Conservation (phyloP, 2,797 vertebrate genomes). For the Babyrousa celebensis region DNA sequence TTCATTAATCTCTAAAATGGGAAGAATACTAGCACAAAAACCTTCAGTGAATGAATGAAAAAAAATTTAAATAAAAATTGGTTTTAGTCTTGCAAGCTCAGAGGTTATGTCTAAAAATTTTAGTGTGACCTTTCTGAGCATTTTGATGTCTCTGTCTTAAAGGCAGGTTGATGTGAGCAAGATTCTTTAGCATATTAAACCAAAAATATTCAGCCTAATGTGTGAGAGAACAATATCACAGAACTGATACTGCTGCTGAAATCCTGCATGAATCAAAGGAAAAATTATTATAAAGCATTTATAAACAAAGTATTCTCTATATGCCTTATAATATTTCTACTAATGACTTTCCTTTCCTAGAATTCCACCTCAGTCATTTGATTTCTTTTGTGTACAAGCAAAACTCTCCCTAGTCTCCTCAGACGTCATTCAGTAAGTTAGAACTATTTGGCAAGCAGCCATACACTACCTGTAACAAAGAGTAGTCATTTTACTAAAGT, state of each 20-base stretch:
- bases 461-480: conserved; percentile 47
- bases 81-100: not conserved
- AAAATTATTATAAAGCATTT: conserved; percentile 71
- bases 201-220: conserved; percentile 71
- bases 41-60: not conserved
- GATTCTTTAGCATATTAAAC: conserved; percentile 37
- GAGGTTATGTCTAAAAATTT: conserved; percentile 40
- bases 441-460: conserved; percentile 50
- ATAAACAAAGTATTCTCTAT: conserved; percentile 71
- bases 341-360: conserved; percentile 66
- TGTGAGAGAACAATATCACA: conserved; percentile 63
- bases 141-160: conserved; percentile 39
- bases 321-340: conserved; percentile 72
- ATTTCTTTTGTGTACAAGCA: conserved; percentile 48
- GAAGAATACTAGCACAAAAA: conserved; percentile 22
- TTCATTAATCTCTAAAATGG: conserved; percentile 28
- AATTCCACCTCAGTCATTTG: conserved; percentile 11
- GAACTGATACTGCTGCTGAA: conserved; percentile 66
- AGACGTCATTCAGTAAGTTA: conserved; percentile 67
- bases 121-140: conserved; percentile 36
- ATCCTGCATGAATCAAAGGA: conserved; percentile 60
- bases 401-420: conserved; percentile 47
- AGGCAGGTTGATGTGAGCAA: conserved; percentile 61
- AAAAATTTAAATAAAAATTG: not conserved
- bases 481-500: conserved; percentile 67